Base-by-base conservation (phyloP, 1,140 invertebrate species). In the Psilanteris sp. region DNA sequence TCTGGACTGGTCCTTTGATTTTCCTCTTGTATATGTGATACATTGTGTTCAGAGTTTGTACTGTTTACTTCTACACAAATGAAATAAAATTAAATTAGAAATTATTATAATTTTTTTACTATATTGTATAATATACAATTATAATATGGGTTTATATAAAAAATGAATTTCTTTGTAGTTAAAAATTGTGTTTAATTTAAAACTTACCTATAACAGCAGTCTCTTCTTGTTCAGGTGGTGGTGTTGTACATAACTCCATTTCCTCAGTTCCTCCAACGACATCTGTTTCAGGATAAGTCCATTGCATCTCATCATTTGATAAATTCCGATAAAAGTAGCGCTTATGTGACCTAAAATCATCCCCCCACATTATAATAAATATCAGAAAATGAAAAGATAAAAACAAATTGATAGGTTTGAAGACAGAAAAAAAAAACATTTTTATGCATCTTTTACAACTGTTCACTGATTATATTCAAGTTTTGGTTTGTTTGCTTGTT, bases 321-420 rank as follows among this genome's bases (percentile, higher is more conserved):
- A 88, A 81, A 83, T 93, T 91, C 77, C 89, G 90, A 87, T 93
- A 94, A 87, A 89, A 93, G 86, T 94, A 94, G 61, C 92, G 89
- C 83, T 92, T 93, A 89, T 92, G 90, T 70, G 87, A 88, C 84
- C 92, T 93, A 90, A 81, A 91, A 89, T 78, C 84, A 85, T 78
- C 84, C 88, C 82, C 86, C 81, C 80, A 83, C n/a, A n/a, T n/a
- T n/a, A n/a, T n/a, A n/a, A n/a, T n/a, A n/a, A n/a, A n/a, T n/a
- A n/a, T n/a, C n/a, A n/a, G n/a, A n/a, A n/a, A n/a, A n/a, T n/a
- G n/a, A n/a, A n/a, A n/a, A n/a, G n/a, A n/a, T n/a, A n/a, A n/a
- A n/a, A n/a, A n/a, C n/a, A n/a, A n/a, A n/a, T n/a, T n/a, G n/a
- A n/a, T n/a, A n/a, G n/a, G n/a, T n/a, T n/a, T n/a, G n/a, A n/a